Conservation (phyloP, 2,113 vertebrate species). For the Ivindomyrus marchei region DNA sequence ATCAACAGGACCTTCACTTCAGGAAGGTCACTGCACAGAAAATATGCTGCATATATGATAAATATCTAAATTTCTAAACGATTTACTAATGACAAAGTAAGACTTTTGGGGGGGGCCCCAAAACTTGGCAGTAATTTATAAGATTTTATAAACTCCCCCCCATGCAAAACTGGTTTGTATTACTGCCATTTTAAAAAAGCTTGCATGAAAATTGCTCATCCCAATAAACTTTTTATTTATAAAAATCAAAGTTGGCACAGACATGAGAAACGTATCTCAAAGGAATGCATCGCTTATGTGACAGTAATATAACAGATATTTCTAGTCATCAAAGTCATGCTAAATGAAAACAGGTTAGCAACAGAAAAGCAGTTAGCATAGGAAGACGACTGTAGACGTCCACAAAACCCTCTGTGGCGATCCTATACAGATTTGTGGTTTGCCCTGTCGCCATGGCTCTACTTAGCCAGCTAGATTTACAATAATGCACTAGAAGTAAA, state of each 20-base stretch:
- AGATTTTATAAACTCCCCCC: neutral
- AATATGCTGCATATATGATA: neutral
- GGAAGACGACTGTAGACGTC: neutral
- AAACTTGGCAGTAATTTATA: neutral
- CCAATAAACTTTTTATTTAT: neutral
- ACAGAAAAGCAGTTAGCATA: neutral
- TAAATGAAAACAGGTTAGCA: neutral
- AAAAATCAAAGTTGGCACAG: neutral
- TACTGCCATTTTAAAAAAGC: neutral
- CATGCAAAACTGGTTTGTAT: neutral
- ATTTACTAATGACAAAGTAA: neutral
- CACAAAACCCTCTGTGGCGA: neutral
- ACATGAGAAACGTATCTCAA: neutral
- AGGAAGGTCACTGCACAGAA: neutral
- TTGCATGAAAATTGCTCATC: neutral
- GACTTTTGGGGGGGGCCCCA: neutral
- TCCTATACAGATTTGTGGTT: neutral
- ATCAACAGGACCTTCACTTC: neutral
- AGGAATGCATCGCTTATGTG: neutral
- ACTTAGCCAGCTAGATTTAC: neutral
- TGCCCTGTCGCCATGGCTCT: neutral
- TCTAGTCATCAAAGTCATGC: neutral
- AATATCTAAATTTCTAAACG: neutral
- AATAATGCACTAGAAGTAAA: neutral
- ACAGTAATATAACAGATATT: neutral